phyloP scores from a whole-genome alignment of 2,797 vertebrate species.

The Psittacula echo region DNA sequence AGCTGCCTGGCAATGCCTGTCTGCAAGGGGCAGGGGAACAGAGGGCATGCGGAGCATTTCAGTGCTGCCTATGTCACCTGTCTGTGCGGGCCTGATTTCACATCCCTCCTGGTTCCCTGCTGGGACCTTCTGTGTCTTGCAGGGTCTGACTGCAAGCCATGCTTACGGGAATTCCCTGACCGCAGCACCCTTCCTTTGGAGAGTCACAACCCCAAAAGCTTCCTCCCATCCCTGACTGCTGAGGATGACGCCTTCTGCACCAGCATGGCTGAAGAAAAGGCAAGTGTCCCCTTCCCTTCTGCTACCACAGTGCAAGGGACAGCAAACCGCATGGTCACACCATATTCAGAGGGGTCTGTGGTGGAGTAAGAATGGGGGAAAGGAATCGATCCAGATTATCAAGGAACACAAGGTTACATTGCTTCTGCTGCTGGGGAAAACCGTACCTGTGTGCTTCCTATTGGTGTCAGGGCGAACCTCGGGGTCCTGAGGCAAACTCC shows the following conservation, averaged over 20 bases:
- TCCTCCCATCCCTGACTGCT: slow-evolving; percentile 77
- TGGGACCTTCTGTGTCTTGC: background rate
- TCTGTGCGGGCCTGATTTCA: background rate
- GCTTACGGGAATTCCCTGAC: slow-evolving; percentile 63
- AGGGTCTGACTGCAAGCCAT: slow-evolving; percentile 90
- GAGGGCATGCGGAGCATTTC: rapidly evolving
- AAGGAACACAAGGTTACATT: background rate
- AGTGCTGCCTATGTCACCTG: background rate
- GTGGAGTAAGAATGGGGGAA: background rate
- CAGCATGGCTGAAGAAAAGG: slow-evolving; percentile 83
- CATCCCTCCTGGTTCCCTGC: background rate
- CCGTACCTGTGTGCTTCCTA: rapidly evolving
- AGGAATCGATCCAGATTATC: background rate
- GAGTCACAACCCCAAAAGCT: slow-evolving; percentile 67
- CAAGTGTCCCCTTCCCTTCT: slow-evolving; percentile 58
- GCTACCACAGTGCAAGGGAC: rapidly evolving
- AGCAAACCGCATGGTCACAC: background rate
- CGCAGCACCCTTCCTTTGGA: slow-evolving; percentile 48
- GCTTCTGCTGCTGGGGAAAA: background rate
- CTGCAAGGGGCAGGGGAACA: background rate
- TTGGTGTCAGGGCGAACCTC: background rate
- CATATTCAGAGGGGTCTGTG: background rate
- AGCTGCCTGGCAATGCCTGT: background rate
- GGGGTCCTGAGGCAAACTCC: background rate
- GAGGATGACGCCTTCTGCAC: slow-evolving; percentile 80